Evolutionary conservation across 2,113 vertebrate species (phyloP).

Genomic region (Myxocyprinus asiaticus): DNA sequence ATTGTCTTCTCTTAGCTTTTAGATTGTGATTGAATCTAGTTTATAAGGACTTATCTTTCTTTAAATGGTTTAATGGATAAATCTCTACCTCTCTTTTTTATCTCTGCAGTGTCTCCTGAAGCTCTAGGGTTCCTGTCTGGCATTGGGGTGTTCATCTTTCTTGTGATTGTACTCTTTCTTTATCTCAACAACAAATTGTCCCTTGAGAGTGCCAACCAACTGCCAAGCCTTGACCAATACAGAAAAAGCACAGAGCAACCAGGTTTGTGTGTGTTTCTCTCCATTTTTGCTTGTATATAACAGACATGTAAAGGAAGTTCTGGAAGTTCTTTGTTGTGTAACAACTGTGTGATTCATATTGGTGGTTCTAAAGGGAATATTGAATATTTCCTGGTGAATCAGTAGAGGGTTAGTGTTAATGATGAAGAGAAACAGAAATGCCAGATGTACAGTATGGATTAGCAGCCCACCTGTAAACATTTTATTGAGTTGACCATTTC

Average conservation of each 20-base stretch:
- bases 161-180: slow-evolving; percentile 92
- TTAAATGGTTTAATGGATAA: too few relatives aligned
- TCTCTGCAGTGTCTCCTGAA: slow-evolving; percentile 92
- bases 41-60: neutral
- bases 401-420: neutral
- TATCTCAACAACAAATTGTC: slow-evolving; percentile 97
- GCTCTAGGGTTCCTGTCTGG: slow-evolving; percentile 94
- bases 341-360: neutral
- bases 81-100: slow-evolving; percentile 56
- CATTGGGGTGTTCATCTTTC: slow-evolving; percentile 89
- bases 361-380: neutral
- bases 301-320: too few relatives aligned
- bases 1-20: neutral
- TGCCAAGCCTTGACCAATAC: slow-evolving; percentile 88
- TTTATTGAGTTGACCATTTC: too few relatives aligned
- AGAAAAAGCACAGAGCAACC: slow-evolving; percentile 79
- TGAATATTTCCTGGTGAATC: neutral
- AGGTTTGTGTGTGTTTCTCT: slow-evolving; percentile 69
- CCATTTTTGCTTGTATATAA: neutral
- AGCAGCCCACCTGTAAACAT: too few relatives aligned
- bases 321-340: neutral
- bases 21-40: neutral
- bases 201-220: slow-evolving; percentile 86
- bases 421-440: neutral
- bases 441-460: neutral